Conservation (phyloP, 2,888 invertebrate genomes). For the Polyploca ridens region DNA sequence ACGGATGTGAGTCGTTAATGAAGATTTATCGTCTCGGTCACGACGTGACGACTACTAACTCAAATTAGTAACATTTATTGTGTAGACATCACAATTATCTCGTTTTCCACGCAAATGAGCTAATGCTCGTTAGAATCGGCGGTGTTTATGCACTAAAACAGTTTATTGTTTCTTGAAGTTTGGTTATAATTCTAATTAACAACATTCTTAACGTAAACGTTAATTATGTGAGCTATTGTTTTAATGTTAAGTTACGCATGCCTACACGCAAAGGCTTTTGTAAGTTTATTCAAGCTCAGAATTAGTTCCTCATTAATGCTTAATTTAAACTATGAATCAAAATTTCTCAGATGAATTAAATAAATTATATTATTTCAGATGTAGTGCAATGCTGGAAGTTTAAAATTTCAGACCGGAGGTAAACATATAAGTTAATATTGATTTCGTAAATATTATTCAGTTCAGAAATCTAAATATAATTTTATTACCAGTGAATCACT, state of each 20-base stretch:
- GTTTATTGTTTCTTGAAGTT: constrained; percentile 43
- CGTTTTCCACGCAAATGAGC: constrained; percentile 37
- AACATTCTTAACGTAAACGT: constrained; percentile 8
- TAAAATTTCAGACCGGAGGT: constrained; percentile 25
- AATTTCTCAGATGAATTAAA: no score
- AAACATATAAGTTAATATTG: no score
- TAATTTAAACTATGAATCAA: no score
- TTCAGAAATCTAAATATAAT: constrained; percentile 41
- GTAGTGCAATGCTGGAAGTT: no score
- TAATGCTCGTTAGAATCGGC: constrained; percentile 39
- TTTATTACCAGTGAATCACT: constrained; percentile 54
- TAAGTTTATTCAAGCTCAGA: background rate
- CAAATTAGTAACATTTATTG: constrained; percentile 56
- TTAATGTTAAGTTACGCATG: background rate
- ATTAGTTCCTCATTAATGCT: constrained; percentile 16
- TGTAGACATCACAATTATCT: constrained; percentile 55
- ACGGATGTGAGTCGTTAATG: constrained; percentile 51
- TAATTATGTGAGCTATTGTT: constrained; percentile 11
- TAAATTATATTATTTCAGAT: no score
- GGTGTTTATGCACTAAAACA: constrained; percentile 42
- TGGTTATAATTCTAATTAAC: constrained; percentile 11
- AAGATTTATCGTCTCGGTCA: constrained; percentile 55
- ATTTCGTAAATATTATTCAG: no score
- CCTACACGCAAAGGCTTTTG: background rate
- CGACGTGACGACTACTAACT: constrained; percentile 50